Percentiles rank a stretch among this genome's conserved stretches.
phyloP scores from a whole-genome alignment of 2,113 vertebrate genomes.

The Dasyprocta punctata region DNA sequence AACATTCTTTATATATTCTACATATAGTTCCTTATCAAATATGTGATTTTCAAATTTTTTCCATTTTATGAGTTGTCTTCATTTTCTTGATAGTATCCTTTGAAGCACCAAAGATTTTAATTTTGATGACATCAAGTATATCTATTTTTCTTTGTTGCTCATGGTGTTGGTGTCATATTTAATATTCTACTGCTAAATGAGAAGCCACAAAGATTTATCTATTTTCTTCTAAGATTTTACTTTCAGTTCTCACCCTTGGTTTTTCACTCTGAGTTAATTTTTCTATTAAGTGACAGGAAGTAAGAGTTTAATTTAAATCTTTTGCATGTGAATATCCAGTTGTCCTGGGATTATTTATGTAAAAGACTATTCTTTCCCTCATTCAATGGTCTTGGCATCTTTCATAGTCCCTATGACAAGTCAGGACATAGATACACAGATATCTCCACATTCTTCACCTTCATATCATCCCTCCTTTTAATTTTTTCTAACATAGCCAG shows the following conservation, averaged over 20 bases:
- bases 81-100: neutral
- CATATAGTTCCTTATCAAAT: neutral
- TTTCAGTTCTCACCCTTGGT: neutral
- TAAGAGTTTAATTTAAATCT: neutral
- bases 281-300: neutral
- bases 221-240: slow-evolving; percentile 4
- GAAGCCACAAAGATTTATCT: neutral
- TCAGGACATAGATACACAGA: neutral
- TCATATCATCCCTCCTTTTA: neutral
- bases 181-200: neutral
- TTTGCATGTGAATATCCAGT: neutral
- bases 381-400: neutral
- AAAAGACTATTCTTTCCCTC: neutral
- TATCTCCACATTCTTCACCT: neutral
- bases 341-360: neutral
- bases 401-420: neutral
- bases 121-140: neutral
- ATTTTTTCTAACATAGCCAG: neutral
- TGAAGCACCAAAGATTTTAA: neutral
- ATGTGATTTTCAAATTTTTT: neutral
- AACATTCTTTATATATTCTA: neutral
- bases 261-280: slow-evolving; percentile 36
- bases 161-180: neutral
- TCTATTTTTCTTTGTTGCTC: neutral
- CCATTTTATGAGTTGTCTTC: neutral